These are phyloP conservation scores for Alentia gelatinosa DNA, from an alignment of 2,888 invertebrate species.

Conservation along the genomic window DNA sequence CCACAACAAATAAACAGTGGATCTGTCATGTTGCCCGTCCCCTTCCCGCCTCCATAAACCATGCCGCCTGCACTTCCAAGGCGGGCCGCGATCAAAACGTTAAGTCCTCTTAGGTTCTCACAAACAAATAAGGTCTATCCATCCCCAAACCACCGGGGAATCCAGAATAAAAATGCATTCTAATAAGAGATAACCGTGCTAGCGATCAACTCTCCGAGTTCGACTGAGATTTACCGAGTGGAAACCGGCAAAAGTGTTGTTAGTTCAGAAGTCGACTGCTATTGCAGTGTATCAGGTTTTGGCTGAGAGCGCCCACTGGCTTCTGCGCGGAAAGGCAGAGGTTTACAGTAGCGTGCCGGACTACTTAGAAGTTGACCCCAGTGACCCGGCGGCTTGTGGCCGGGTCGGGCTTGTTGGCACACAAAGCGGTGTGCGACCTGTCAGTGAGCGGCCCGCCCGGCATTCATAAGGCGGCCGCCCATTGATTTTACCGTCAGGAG, in stretches of 20 bases:
- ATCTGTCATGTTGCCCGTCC: background rate
- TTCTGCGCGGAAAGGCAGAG: background rate
- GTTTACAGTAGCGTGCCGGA: slow-evolving; percentile 35
- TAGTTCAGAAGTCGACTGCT: background rate
- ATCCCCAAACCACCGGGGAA: background rate
- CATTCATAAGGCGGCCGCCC: slow-evolving; percentile 30
- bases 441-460: background rate
- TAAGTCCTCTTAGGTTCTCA: background rate
- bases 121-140: background rate
- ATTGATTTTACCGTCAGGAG: slow-evolving; percentile 42
- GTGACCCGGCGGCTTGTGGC: slow-evolving; percentile 46
- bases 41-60: background rate
- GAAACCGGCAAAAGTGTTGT: background rate
- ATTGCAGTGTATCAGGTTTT: no score
- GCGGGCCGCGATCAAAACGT: background rate
- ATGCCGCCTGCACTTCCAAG: background rate
- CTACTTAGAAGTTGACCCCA: slow-evolving; percentile 41
- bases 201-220: background rate
- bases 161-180: background rate
- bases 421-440: slow-evolving; percentile 33
- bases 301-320: background rate
- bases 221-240: background rate
- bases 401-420: slow-evolving; percentile 23
- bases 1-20: slow-evolving; percentile 15
- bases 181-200: background rate